Percentiles rank a stretch among this genome's conserved stretches.
Evolutionary conservation across 2,888 invertebrate species (phyloP).

Genomic region (Lasioglossum lativentre): DNA sequence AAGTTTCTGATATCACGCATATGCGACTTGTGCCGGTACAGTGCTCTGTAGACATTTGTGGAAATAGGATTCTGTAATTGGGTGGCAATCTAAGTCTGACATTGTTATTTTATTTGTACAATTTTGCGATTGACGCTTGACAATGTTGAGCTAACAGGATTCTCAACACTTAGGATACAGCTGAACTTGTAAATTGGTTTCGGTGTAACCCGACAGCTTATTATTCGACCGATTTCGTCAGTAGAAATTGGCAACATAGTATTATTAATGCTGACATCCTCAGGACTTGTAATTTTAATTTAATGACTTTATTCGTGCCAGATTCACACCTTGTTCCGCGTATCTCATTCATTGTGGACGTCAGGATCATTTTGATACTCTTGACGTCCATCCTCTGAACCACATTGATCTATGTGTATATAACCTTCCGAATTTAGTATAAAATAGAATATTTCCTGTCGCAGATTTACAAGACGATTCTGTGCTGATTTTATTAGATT

Average conservation of each 20-base stretch:
- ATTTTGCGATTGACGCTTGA: neutral
- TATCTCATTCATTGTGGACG: constrained; percentile 9
- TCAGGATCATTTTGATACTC: constrained; percentile 2
- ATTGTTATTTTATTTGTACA: neutral
- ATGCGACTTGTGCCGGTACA: neutral
- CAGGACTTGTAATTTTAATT: constrained; percentile 56
- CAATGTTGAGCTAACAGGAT: neutral
- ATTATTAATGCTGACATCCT: constrained; percentile 38
- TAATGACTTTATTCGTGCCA: constrained; percentile 58
- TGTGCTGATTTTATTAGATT: neutral
- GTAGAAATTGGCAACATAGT: constrained; percentile 55
- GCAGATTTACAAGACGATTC: neutral
- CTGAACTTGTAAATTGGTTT: constrained; percentile 12
- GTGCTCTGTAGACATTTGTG: neutral
- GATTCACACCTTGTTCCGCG: constrained; percentile 37
- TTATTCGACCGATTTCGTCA: constrained; percentile 39
- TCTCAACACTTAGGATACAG: neutral
- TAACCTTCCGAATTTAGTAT: neutral
- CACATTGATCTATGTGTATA: constrained; percentile 30
- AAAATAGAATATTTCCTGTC: neutral
- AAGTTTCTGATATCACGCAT: neutral
- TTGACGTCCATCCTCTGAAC: neutral
- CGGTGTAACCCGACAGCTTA: constrained; percentile 13
- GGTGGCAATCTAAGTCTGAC: no score
- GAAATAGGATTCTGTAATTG: no score